Base-by-base conservation (phyloP, 2,888 invertebrate species). In the Strigamia crassipes region DNA sequence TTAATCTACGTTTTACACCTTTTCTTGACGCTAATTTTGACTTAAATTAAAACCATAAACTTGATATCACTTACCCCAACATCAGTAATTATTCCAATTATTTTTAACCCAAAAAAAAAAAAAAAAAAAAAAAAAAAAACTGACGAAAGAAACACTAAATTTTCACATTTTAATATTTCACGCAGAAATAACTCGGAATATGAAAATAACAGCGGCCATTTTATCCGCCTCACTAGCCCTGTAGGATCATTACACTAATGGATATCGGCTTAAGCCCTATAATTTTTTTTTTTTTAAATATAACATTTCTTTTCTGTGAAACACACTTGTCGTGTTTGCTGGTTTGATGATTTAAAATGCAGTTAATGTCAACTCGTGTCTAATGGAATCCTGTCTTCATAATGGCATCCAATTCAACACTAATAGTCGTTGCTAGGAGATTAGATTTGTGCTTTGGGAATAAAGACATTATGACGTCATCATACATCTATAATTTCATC, bases 381-480 rank as follows among this genome's bases (percentile, higher is more conserved):
- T 66, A 66, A 66, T 66, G 61, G 61, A 66, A 66, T 66, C 61
- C 61, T 66, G 61, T 66, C 61, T 66, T 66, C 61, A 66, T 66
- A 66, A 66, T 66, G 61, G 61, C 61, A 66, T 66, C 61, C 61
- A 66, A 66, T 66, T 66, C 61, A 66, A 66, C 61, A 66, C 61
- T 66, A 66, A 66, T 66, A 66, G 61, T 66, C 61, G 23, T 66
- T 66, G 61, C 61, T 66, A 23, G 61, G 61, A 66, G 61, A 66
- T 66, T 66, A 66, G 61, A 66, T 66, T 66, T 66, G 61, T 66
- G 61, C 61, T 66, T 66, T 23, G 61, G 61, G 61, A 66, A 66
- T 66, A 66, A 66, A 66, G 61, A 66, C 61, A 66, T 66, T 66
- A 66, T 66, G 61, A 66, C 61, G 61, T 66, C 61, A 66, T 66